A percentile compares a stretch with the other conserved stretches of the same genome.
Evolutionary conservation across 1,140 invertebrate species (phyloP).

Genomic region (Psix sp.): DNA sequence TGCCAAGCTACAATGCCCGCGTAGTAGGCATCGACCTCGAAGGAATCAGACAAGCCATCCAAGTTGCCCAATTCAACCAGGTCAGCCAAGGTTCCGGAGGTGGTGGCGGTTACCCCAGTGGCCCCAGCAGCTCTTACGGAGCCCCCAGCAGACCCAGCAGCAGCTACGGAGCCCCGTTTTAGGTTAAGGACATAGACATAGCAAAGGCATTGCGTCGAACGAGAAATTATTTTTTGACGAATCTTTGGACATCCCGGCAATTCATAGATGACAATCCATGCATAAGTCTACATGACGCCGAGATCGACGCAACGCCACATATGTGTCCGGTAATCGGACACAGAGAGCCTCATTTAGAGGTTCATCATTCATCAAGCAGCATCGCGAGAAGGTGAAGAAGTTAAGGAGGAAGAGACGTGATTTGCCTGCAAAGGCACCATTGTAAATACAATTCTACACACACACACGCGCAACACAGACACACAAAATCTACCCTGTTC

Average conservation of each 20-base stretch:
- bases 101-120: conserved; percentile 79
- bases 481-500: conserved; percentile 37
- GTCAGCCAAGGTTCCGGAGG: conserved; percentile 62
- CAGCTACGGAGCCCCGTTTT: conserved; percentile 68
- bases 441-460: conserved; percentile 60
- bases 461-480: conserved; percentile 42
- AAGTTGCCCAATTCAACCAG: conserved; percentile 85
- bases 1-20: conserved; percentile 77
- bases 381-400: conserved; percentile 45
- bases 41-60: conserved; percentile 85
- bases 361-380: conserved; percentile 54
- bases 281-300: background rate
- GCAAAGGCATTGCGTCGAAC: no score
- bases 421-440: conserved; percentile 37
- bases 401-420: conserved; percentile 60
- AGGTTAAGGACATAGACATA: conserved; percentile 25
- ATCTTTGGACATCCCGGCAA: no score
- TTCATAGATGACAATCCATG: no score
- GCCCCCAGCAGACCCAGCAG: conserved; percentile 72
- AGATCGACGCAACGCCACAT: conserved; percentile 18
- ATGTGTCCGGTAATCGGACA: conserved; percentile 13
- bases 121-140: conserved; percentile 77
- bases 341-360: conserved; percentile 47
- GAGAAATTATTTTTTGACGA: background rate
- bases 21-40: conserved; percentile 86